Percentiles rank a stretch among this genome's conserved stretches.
phyloP scores from a whole-genome alignment of 2,797 vertebrate species.

The Eurystomus glaucurus region DNA sequence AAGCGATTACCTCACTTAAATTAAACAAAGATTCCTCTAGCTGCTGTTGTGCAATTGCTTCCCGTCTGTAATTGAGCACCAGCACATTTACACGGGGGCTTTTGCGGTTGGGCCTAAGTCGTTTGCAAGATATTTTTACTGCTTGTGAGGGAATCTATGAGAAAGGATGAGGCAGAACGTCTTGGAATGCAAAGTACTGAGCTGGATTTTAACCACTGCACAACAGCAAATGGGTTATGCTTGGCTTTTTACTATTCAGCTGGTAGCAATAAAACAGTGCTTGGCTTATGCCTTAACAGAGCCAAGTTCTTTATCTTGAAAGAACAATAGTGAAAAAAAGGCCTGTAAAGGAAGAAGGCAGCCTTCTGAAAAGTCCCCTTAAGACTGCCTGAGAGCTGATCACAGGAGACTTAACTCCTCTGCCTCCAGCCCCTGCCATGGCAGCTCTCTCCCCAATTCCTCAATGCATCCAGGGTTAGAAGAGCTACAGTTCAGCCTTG shows the following conservation, averaged over 20 bases:
- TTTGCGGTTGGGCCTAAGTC: conserved; percentile 44
- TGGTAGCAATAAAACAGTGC: conserved; percentile 67
- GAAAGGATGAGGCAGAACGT: conserved; percentile 52
- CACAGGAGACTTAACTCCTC: conserved; percentile 34
- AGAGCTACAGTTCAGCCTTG: not conserved
- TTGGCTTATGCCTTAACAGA: conserved; percentile 49
- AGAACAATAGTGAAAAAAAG: conserved; percentile 61
- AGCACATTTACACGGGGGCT: conserved; percentile 55
- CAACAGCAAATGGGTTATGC: conserved; percentile 62
- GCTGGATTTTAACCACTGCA: conserved; percentile 66
- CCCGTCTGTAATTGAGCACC: conserved; percentile 58
- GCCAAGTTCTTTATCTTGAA: conserved; percentile 68
- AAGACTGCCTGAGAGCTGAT: conserved; percentile 34
- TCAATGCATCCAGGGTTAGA: not conserved
- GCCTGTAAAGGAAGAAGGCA: conserved; percentile 53
- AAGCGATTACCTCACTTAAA: conserved; percentile 48
- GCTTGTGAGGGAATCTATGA: conserved; percentile 55
- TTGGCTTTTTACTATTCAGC: conserved; percentile 70
- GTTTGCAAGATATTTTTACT: conserved; percentile 63
- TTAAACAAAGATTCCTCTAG: conserved; percentile 32
- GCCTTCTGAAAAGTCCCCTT: conserved; percentile 53
- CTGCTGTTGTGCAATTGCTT: conserved; percentile 15
- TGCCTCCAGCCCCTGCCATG: accelerated
- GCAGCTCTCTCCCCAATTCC: not conserved
- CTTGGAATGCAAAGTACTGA: conserved; percentile 56